Base-by-base conservation (phyloP, 2,797 vertebrate genomes). In the Tolypeutes matacus region DNA sequence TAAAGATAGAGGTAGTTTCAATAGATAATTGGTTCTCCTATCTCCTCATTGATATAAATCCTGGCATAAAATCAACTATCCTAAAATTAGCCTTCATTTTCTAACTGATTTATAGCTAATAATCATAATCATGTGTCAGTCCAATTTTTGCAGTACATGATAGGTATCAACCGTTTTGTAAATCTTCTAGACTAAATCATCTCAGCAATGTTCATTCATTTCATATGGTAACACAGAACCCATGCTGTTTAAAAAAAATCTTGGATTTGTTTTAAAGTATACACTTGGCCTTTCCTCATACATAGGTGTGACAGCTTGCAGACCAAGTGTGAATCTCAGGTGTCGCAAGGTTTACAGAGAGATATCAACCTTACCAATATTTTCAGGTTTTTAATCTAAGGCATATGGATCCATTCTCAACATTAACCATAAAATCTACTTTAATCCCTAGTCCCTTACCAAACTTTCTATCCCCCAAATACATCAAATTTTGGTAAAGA, bases 131-230 rank as follows among this genome's bases (percentile, higher is more conserved):
- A 56, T 67, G 6, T 25, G 1, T 56, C 36, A 72, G 20, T 90
- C 31, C 83, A 60, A 91, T 18, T 85, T 46, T 86, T 92, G 12
- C 12, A 78, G 51, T 51, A 69, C 83, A 17, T 14, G 21, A 58
- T 7, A 87, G 18, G 6, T 49, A 86, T 89, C 76, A 75, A 0
- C 2, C 60, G 27, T 91, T 86, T 62, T 93, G 31, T 83, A 95
- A 95, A 93, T 12, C 31, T 81, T 91, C 49, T 69, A 83, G 14
- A 86, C n/a, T 36, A 92, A 82, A 62, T 91, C 15, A 86, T 34
- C 20, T 62, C 67, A 85, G 42, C 60, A 56, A 42, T 76, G 13
- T n/a, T 80, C 39, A 83, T 67, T 73, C 78, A 65, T 93, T 94
- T 94, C 70, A 65, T 84, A 42, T 70, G 53, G 91, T 14, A 93